These are phyloP conservation scores for Lithophane socia DNA, from an alignment of 2,888 invertebrate species.

Conservation along the genomic window DNA sequence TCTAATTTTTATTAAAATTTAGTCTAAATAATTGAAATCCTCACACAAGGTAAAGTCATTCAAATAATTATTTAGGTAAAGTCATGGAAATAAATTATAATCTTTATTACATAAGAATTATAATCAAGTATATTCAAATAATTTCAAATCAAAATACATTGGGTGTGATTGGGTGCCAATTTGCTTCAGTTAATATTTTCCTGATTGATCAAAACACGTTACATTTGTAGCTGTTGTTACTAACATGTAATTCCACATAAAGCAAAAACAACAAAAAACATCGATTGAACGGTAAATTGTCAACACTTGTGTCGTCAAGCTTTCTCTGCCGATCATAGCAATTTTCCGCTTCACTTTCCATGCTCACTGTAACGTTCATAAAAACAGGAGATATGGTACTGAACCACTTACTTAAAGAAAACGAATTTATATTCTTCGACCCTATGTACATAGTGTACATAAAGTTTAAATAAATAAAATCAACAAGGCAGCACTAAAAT, in stretches of 20 bases:
- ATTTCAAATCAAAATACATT: neutral
- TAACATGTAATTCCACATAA: slow-evolving; percentile 32
- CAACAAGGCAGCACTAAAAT: neutral
- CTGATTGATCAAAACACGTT: neutral
- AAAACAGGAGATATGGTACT: slow-evolving; percentile 18
- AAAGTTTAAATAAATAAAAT: neutral
- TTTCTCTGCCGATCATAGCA: slow-evolving; percentile 54
- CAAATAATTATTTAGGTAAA: neutral
- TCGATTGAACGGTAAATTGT: slow-evolving; percentile 22
- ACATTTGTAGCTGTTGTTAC: slow-evolving; percentile 3
- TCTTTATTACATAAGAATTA: too few relatives aligned
- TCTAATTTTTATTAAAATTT: too few relatives aligned
- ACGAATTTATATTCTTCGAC: neutral
- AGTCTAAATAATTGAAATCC: too few relatives aligned
- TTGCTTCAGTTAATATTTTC: neutral
- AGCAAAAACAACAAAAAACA: slow-evolving; percentile 25
- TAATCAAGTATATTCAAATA: too few relatives aligned
- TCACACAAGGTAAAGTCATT: too few relatives aligned
- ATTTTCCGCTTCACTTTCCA: slow-evolving; percentile 56
- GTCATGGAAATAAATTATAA: neutral
- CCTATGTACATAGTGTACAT: neutral
- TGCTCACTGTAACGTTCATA: slow-evolving; percentile 27
- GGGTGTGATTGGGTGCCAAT: too few relatives aligned
- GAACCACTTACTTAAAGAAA: slow-evolving; percentile 4
- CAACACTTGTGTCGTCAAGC: slow-evolving; percentile 51